phyloP scores from a whole-genome alignment of 1,140 invertebrate species.

The Drosophila navojoa region DNA sequence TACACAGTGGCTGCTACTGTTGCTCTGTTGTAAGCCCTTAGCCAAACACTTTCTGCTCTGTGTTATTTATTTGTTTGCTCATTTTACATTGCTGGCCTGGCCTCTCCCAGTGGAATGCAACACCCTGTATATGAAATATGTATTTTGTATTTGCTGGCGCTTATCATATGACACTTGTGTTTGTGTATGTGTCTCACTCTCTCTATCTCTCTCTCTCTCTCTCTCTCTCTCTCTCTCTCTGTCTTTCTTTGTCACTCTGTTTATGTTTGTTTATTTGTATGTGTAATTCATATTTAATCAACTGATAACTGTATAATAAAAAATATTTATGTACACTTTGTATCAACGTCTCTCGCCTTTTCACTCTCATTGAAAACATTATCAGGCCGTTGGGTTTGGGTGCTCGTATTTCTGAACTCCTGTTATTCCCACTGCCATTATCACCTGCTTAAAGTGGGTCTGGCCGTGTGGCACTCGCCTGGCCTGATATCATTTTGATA shows the following conservation, averaged over 20 bases:
- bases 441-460: conserved; percentile 55
- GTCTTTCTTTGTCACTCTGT: conserved; percentile 16
- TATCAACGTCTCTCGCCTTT: conserved; percentile 5
- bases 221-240: conserved; percentile 35
- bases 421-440: conserved; percentile 66
- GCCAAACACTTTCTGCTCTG: not conserved
- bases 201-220: conserved; percentile 31
- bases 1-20: conserved; percentile 4
- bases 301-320: conserved; percentile 66
- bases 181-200: conserved; percentile 48
- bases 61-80: not conserved
- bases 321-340: conserved; percentile 32
- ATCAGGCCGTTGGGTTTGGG: conserved; percentile 19
- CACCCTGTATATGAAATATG: conserved; percentile 58
- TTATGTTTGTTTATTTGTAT: conserved; percentile 27
- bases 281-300: conserved; percentile 82
- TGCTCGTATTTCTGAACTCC: conserved; percentile 75
- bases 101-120: not conserved
- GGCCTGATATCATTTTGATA: conserved; percentile 49
- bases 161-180: conserved; percentile 65
- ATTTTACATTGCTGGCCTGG: not conserved
- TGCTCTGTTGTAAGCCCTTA: not conserved
- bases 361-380: conserved; percentile 12
- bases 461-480: not conserved
- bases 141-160: conserved; percentile 53